Conservation (phyloP, 2,888 invertebrate genomes). For the Acanthopleura granulata region DNA sequence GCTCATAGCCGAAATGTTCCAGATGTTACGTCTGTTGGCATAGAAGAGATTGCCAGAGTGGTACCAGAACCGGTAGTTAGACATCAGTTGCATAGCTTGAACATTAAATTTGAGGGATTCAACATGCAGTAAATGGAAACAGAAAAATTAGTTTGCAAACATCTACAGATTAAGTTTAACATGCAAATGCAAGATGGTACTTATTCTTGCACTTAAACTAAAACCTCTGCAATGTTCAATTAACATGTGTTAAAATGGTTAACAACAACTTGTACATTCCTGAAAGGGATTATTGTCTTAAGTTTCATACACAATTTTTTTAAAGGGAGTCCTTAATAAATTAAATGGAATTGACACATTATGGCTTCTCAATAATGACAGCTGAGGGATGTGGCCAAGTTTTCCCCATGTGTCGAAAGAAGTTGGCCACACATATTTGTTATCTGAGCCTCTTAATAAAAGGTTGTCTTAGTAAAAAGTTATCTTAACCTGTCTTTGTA, state of each 20-base stretch:
- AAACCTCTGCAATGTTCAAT: neutral
- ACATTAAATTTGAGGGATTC: too few relatives aligned
- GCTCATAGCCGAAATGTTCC: neutral
- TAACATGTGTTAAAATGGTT: neutral
- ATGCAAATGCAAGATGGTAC: too few relatives aligned
- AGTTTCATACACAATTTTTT: neutral
- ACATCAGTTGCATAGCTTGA: too few relatives aligned
- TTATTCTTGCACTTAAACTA: too few relatives aligned
- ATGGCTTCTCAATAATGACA: too few relatives aligned
- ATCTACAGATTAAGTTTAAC: too few relatives aligned
- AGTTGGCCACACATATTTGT: too few relatives aligned
- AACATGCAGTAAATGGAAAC: neutral
- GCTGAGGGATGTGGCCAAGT: too few relatives aligned
- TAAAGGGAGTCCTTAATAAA: neutral
- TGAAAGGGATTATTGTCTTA: neutral
- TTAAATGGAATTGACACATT: too few relatives aligned
- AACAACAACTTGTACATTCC: neutral
- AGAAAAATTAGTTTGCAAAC: neutral
- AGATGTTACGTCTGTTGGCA: neutral
- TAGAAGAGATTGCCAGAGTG: neutral
- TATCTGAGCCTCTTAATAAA: too few relatives aligned
- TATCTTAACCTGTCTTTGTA: neutral
- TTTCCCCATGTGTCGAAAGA: too few relatives aligned
- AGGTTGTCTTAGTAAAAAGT: neutral
- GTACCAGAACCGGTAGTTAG: neutral